Percentiles rank a stretch among this genome's conserved stretches.
These are phyloP conservation scores for Phorcus lineatus DNA, from an alignment of 2,888 invertebrate species.

Conservation along the genomic window DNA sequence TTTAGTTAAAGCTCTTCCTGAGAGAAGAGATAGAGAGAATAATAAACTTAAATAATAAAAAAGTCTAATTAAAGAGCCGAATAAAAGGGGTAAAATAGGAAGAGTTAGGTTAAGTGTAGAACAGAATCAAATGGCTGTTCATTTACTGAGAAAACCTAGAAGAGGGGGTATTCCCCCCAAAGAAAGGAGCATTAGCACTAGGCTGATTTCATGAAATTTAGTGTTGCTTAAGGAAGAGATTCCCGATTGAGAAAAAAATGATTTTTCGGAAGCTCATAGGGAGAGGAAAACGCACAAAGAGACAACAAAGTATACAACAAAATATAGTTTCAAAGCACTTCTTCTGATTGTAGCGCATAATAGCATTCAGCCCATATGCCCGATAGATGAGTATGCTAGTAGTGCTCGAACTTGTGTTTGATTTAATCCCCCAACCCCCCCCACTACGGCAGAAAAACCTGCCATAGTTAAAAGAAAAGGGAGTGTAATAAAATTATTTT, in stretches of 20 bases:
- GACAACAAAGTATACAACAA: slow-evolving; percentile 2
- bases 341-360: background rate
- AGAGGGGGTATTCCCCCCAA: slow-evolving; percentile 28
- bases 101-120: background rate
- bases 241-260: background rate
- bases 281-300: background rate
- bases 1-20: background rate
- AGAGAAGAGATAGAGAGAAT: background rate
- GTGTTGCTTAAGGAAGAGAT: background rate
- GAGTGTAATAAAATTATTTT: background rate
- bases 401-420: slow-evolving; percentile 38
- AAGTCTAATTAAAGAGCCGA: slow-evolving; percentile 20
- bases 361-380: slow-evolving; percentile 48
- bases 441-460: slow-evolving; percentile 26
- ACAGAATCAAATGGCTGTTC: background rate
- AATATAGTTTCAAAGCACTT: background rate
- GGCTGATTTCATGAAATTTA: background rate
- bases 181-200: slow-evolving; percentile 8
- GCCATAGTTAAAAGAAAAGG: slow-evolving; percentile 1
- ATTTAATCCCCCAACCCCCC: slow-evolving; percentile 41
- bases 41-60: slow-evolving; percentile 31
- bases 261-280: background rate
- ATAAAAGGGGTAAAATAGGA: background rate
- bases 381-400: slow-evolving; percentile 50
- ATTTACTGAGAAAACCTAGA: slow-evolving; percentile 30